A percentile compares a stretch with the other conserved stretches of the same genome.
phyloP scores from a whole-genome alignment of 2,888 invertebrate genomes.

The Acanthopleura granulata region DNA sequence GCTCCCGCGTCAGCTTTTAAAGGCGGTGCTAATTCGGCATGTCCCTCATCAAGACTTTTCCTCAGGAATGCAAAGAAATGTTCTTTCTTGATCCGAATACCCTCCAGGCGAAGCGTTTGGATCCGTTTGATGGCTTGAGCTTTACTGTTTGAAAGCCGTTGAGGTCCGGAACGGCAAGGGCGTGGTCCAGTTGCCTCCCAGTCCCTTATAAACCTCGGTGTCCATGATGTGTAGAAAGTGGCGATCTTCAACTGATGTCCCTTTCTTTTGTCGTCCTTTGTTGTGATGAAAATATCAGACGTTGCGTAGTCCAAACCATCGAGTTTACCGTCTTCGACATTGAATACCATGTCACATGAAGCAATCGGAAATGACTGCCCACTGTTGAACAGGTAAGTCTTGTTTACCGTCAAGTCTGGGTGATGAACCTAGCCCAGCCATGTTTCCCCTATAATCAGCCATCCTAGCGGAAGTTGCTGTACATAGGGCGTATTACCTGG shows the following conservation, averaged over 20 bases:
- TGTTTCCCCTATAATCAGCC: no score
- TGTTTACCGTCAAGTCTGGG: constrained; percentile 6
- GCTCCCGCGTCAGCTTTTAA: no score
- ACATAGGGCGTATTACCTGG: constrained; percentile 17
- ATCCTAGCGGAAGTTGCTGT: constrained; percentile 20
- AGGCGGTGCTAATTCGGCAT: constrained; percentile 23
- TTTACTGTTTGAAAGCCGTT: constrained; percentile 11
- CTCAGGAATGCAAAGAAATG: constrained; percentile 24
- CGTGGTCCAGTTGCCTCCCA: constrained; percentile 29
- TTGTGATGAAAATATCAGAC: not conserved
- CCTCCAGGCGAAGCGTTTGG: not conserved
- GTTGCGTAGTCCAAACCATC: not conserved
- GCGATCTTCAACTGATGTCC: constrained; percentile 25
- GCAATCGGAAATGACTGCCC: constrained; percentile 13
- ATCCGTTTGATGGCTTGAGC: constrained; percentile 8
- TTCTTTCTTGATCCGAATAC: constrained; percentile 4
- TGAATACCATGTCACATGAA: not conserved
- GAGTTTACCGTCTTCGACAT: not conserved
- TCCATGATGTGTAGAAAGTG: constrained; percentile 29
- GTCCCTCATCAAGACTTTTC: constrained; percentile 9
- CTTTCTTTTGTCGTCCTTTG: constrained; percentile 12
- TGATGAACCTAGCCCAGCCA: constrained; percentile 20
- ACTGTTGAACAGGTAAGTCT: constrained; percentile 1
- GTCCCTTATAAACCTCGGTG: constrained; percentile 22
- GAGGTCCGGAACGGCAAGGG: constrained; percentile 32